Base-by-base conservation (phyloP, 2,797 vertebrate species). In the Syndactyla subalaris region DNA sequence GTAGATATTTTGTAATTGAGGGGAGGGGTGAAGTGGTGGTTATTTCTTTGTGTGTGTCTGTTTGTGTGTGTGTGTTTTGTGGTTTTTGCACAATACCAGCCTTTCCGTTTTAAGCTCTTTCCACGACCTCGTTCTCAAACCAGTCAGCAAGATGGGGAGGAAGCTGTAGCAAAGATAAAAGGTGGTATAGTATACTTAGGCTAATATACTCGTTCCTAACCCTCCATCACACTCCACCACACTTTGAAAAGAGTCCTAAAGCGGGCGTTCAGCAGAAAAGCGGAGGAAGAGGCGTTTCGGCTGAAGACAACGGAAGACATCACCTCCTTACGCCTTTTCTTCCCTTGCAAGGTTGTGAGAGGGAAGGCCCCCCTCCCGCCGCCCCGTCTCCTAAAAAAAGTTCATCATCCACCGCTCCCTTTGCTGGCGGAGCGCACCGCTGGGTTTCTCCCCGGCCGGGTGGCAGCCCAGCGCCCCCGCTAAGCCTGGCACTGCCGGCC, bases 391-490 rank as follows among this genome's bases (percentile, higher is more conserved):
- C 41, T 38, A 5, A 10, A 23, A 23, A 8, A 2, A 19, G 27
- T 3, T 9, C 8, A 6, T 43, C 32, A 10, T 52, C 67, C 34
- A 8, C 45, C 63, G 0, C 43, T 20, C 34, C 7, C 32, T 22
- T 11, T 8, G 38, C 67, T 26, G 0, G 2, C 6, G 3, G 22
- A 32, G 4, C 4, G 0, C 71, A 1, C 1, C 16, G 5, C 43
- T 1, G 63, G 2, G 5, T 38, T 36, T 43, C 24, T 19, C 39
- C 27, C 29, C 5, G 7, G 1, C 12, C 10, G 8, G 46, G 3
- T 4, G 83, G 1, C 52, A 26, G 41, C 51, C 8, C 55, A 8
- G 34, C 26, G 8, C 20, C 51, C 46, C 14, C 9, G n/a, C 8
- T 16, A 14, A 46, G 16, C 36, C 39, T 2, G 23, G 18, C 5